phyloP scores from a whole-genome alignment of 2,888 invertebrate species.

The Pegoplata infirma region DNA sequence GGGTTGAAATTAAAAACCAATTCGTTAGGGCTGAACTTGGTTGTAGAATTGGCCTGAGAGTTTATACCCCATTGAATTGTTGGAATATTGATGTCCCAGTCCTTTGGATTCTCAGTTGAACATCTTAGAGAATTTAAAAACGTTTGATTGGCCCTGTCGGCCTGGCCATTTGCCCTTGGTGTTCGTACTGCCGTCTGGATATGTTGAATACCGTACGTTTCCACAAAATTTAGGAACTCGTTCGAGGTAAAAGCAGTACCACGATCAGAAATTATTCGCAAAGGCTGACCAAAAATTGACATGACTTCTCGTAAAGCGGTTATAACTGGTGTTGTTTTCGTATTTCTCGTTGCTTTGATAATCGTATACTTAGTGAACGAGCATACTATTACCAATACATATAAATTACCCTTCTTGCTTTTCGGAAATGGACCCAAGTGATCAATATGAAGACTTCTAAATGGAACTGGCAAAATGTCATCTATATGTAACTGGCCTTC shows the following conservation, averaged over 20 bases:
- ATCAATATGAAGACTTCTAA: too few relatives aligned
- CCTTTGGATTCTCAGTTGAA: neutral
- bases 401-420: neutral
- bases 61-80: conserved; percentile 23
- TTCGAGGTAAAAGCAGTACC: conserved; percentile 3
- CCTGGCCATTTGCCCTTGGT: conserved; percentile 19
- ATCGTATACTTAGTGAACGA: neutral
- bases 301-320: neutral
- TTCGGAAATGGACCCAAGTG: conserved; percentile 16
- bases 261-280: neutral
- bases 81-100: neutral
- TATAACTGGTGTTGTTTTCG: neutral
- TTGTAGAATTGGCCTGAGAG: conserved; percentile 11
- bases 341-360: neutral
- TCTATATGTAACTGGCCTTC: too few relatives aligned
- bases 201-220: neutral
- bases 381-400: neutral
- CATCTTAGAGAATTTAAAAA: neutral
- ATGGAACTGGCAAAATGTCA: too few relatives aligned
- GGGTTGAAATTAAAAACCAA: conserved; percentile 23
- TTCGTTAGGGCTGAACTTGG: conserved; percentile 28
- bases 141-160: neutral
- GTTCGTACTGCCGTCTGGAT: conserved; percentile 19
- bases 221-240: neutral
- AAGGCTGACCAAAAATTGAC: too few relatives aligned